phyloP scores from a whole-genome alignment of 2,797 vertebrate species.

The Onychomys leucogaster region DNA sequence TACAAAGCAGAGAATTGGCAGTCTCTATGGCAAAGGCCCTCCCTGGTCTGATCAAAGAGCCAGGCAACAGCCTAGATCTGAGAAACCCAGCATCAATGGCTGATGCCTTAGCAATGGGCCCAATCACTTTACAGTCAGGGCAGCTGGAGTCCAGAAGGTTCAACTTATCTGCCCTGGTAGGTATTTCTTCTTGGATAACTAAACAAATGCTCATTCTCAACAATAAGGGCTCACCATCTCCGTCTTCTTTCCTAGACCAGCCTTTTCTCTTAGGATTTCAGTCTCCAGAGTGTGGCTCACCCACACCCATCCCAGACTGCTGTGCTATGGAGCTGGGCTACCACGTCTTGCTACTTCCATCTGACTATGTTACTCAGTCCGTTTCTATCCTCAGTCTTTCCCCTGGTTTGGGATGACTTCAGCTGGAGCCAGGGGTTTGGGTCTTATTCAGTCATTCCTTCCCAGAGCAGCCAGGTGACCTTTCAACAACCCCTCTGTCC shows the following conservation, averaged over 20 bases:
- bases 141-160: background rate
- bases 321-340: background rate
- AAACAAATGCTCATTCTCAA: background rate
- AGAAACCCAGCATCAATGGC: background rate
- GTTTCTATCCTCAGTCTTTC: background rate
- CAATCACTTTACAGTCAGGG: background rate
- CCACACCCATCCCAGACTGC: too few relatives aligned
- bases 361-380: background rate
- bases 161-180: background rate
- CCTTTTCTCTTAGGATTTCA: background rate
- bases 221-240: background rate
- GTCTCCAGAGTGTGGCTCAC: background rate
- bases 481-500: background rate
- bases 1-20: background rate
- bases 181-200: background rate
- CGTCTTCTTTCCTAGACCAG: background rate
- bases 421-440: background rate
- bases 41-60: background rate
- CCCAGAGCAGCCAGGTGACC: background rate
- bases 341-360: background rate
- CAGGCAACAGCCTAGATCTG: background rate
- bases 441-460: background rate
- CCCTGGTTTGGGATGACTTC: background rate
- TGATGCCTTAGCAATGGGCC: background rate
- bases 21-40: background rate